Evolutionary conservation across 2,888 invertebrate species (phyloP).

Genomic region (Chorisops tibialis): DNA sequence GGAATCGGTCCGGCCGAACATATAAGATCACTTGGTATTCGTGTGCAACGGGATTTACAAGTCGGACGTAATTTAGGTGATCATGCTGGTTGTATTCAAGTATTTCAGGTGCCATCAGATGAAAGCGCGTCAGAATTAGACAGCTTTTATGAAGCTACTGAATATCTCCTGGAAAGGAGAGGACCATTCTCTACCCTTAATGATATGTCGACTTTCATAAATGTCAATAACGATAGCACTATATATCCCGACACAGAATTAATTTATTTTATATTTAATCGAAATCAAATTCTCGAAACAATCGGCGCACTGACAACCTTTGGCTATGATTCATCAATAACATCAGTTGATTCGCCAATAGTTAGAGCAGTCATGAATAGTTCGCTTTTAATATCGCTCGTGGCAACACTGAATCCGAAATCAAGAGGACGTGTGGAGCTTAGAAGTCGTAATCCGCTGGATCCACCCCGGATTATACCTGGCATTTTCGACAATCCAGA

Average conservation of each 20-base stretch:
- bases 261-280: no score
- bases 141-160: no score
- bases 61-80: slow-evolving; percentile 84
- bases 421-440: slow-evolving; percentile 86
- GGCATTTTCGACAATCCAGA: slow-evolving; percentile 67
- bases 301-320: no score
- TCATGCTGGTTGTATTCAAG: slow-evolving; percentile 81
- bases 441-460: slow-evolving; percentile 73
- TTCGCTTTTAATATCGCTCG: background rate
- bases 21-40: slow-evolving; percentile 66
- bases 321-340: no score
- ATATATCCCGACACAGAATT: no score
- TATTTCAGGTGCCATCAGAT: slow-evolving; percentile 63
- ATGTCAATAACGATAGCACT: slow-evolving; percentile 48
- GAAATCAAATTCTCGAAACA: no score
- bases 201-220: slow-evolving; percentile 83
- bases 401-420: slow-evolving; percentile 68
- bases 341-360: background rate
- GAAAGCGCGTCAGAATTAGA: no score
- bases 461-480: slow-evolving; percentile 82
- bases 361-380: background rate
- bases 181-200: slow-evolving; percentile 86
- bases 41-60: slow-evolving; percentile 68
- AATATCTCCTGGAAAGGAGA: slow-evolving; percentile 53
- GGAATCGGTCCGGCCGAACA: slow-evolving; percentile 70